These are phyloP conservation scores for Heterohyrax brucei DNA, from an alignment of 2,797 vertebrate species.

Conservation along the genomic window DNA sequence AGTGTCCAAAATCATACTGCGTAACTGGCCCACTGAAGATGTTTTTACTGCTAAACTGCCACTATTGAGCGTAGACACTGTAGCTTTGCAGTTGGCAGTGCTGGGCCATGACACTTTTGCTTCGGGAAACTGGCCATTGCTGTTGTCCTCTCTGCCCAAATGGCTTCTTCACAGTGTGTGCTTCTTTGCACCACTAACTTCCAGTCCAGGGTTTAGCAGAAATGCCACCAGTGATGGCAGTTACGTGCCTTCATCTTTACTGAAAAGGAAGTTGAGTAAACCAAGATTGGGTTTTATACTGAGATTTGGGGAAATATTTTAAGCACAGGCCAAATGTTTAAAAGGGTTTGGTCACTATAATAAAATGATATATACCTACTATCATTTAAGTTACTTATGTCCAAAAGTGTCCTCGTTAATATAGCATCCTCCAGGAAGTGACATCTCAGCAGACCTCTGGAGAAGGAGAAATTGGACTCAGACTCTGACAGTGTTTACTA, in stretches of 20 bases:
- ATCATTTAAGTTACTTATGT: not conserved
- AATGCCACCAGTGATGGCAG: not conserved
- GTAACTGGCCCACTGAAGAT: not conserved
- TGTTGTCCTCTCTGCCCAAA: not conserved
- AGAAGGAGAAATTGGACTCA: not conserved
- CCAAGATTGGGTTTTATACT: not conserved
- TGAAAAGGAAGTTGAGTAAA: constrained; percentile 4
- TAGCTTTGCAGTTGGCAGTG: not conserved
- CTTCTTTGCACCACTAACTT: constrained; percentile 20
- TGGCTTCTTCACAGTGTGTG: not conserved
- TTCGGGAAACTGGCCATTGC: not conserved
- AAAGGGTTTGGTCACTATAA: not conserved
- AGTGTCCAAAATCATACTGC: not conserved
- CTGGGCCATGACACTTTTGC: not conserved
- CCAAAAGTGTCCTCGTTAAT: not conserved
- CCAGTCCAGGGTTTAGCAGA: constrained; percentile 9
- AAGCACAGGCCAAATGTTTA: not conserved
- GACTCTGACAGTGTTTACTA: not conserved
- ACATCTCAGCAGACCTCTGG: not conserved
- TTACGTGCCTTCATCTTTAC: not conserved
- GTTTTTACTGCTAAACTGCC: not conserved
- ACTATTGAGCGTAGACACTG: not conserved
- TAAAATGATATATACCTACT: not conserved
- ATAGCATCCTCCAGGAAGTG: not conserved
- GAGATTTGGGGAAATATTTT: not conserved